Evolutionary conservation across 2,888 invertebrate genomes (phyloP).

Genomic region (Clepsis dumicolana): DNA sequence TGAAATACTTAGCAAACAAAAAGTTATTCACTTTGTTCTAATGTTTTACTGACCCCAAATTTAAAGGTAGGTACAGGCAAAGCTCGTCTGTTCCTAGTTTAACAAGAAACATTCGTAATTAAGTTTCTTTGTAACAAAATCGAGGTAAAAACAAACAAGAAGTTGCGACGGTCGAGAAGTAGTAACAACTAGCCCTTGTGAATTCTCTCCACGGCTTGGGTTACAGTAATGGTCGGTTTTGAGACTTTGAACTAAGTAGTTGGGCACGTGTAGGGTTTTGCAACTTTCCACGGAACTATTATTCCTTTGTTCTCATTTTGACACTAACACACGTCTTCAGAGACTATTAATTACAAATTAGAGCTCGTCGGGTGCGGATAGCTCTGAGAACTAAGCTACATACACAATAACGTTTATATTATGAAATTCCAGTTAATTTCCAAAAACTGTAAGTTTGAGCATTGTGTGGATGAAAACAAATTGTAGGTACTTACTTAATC

Average conservation of each 20-base stretch:
- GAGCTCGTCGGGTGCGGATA: neutral
- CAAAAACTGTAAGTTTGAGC: no score
- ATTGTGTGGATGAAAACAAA: neutral
- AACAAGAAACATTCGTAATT: slow-evolving; percentile 25
- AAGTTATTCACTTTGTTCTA: slow-evolving; percentile 1
- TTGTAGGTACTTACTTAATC: no score
- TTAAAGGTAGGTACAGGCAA: neutral
- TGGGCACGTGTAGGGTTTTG: slow-evolving; percentile 4
- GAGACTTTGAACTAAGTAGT: slow-evolving; percentile 34
- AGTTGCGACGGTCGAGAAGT: slow-evolving; percentile 3
- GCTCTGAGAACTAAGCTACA: neutral
- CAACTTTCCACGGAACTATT: slow-evolving; percentile 13
- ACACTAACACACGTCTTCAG: slow-evolving; percentile 17
- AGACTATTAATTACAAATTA: slow-evolving; percentile 10
- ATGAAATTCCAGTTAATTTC: neutral
- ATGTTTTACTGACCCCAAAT: slow-evolving; percentile 17
- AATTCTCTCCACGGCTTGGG: slow-evolving; percentile 8
- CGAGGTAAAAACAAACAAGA: slow-evolving; percentile 37
- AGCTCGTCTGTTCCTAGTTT: neutral
- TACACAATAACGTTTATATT: no score
- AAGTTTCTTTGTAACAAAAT: slow-evolving; percentile 33
- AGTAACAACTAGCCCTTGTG: slow-evolving; percentile 12
- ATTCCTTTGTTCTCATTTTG: slow-evolving; percentile 27
- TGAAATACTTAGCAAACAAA: neutral
- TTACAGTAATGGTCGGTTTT: slow-evolving; percentile 27